Evolutionary conservation across 2,888 invertebrate genomes (phyloP), one percentile per base, ranked within the genome.

Genomic region (Drosophila colorata): DNA sequence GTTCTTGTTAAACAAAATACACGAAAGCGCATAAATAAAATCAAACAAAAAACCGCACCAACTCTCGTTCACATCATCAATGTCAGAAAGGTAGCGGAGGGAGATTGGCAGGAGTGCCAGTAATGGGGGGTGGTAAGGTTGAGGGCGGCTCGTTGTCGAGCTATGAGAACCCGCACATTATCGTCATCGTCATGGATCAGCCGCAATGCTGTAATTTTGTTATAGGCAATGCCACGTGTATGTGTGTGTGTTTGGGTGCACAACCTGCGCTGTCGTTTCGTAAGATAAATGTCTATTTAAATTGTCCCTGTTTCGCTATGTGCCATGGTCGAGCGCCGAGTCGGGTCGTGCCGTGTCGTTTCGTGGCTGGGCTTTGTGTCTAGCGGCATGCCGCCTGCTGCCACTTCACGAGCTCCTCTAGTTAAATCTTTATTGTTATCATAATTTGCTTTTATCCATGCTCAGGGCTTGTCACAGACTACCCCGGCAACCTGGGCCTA

Each of bases 341-440:
- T 35, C 37, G 57, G 28, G 47, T 35, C 37, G 18, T 40, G 18
- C 31, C 61, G 33, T 41, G 47, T 16, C 63, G 25, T 43, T 35
- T 25, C 49, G 11, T 64, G 20, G 65, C 51, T 31, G 35, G 71
- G 44, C 68, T 71, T 77, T 79, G 80, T 80, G 78, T 78, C 78
- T 77, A 77, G 78, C 78, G 78, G 71, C 78, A 78, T 78, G 82
- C 82, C 80, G 82, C 76, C 72, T 78, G 80, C 88, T 81, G 82
- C 88, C 82, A 84, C 82, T 81, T 85, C 82, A 87, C 79, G 59
- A 51, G 58, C 69, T 70, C 69, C 79, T 78, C 84, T 85, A 85
- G 88, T 85, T 88, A 85, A 85, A 88, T 85, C 85, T 85, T 88
- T 88, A 85, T 86, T 86, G 85, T 88, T 88, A 86, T 86, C 85